A percentile compares a stretch with the other conserved stretches of the same genome.
Evolutionary conservation across 2,888 invertebrate genomes (phyloP).

Genomic region (Abscondita cerata): DNA sequence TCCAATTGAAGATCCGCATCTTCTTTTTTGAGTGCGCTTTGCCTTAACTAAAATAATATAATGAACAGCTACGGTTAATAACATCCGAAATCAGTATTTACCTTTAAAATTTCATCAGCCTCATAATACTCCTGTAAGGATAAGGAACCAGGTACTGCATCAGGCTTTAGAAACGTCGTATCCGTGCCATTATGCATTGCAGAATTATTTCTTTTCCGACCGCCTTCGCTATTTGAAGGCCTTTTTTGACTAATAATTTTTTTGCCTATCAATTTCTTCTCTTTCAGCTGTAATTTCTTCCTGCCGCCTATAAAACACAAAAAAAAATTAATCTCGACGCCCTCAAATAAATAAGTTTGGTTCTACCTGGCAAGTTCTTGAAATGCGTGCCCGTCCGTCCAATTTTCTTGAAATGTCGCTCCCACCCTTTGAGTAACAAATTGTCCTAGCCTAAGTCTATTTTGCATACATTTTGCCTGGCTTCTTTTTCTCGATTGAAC

Average conservation of each 20-base stretch:
- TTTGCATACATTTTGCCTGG: slow-evolving; percentile 98
- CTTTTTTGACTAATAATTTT: slow-evolving; percentile 93
- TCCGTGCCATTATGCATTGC: slow-evolving; percentile 83
- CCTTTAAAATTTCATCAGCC: slow-evolving; percentile 98
- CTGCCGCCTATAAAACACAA: slow-evolving; percentile 92
- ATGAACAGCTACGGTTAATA: not conserved
- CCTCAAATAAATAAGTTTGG: no score
- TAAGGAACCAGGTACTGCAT: slow-evolving; percentile 80
- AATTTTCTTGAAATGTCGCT: slow-evolving; percentile 99
- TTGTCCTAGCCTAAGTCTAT: slow-evolving; percentile 95
- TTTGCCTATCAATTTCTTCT: slow-evolving; percentile 96
- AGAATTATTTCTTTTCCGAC: slow-evolving; percentile 76
- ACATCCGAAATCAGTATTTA: slow-evolving; percentile 48
- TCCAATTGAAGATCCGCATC: slow-evolving; percentile 97
- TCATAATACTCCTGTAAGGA: slow-evolving; percentile 96
- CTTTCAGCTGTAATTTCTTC: slow-evolving; percentile 95
- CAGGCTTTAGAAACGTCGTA: slow-evolving; percentile 89
- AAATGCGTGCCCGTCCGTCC: slow-evolving; percentile 99
- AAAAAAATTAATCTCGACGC: no score
- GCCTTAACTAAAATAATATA: slow-evolving; percentile 74
- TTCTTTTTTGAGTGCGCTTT: slow-evolving; percentile 97
- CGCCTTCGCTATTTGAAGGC: slow-evolving; percentile 86
- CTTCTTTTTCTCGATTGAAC: slow-evolving; percentile 97
- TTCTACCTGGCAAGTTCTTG: slow-evolving; percentile 95
- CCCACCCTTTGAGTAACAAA: slow-evolving; percentile 99